Evolutionary conservation across 2,888 invertebrate genomes (phyloP).

Genomic region (Drosophila ochracea): DNA sequence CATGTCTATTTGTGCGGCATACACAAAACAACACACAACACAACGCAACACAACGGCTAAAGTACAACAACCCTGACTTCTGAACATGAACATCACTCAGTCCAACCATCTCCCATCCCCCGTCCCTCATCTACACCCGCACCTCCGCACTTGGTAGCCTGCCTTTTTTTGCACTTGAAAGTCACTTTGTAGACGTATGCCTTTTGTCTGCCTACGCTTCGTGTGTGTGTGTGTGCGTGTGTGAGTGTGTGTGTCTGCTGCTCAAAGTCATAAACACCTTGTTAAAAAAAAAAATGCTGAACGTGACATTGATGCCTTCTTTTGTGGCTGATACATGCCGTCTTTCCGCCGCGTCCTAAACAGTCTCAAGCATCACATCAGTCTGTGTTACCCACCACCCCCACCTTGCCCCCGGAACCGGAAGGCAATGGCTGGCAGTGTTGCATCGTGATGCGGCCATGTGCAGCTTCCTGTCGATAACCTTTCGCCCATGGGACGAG

Average conservation of each 20-base stretch:
- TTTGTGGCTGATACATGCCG: conserved; percentile 52
- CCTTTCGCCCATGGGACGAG: conserved; percentile 46
- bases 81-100: conserved; percentile 50
- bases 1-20: conserved; percentile 56
- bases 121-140: neutral
- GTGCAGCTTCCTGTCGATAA: conserved; percentile 75
- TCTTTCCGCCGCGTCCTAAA: conserved; percentile 28
- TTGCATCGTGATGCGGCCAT: conserved; percentile 54
- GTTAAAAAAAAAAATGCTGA: conserved; percentile 65
- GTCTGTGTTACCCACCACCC: neutral
- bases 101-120: neutral
- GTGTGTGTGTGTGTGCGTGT: conserved; percentile 17
- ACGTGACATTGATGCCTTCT: conserved; percentile 83
- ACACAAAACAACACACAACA: conserved; percentile 46
- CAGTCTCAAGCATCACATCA: conserved; percentile 67
- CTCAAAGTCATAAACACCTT: conserved; percentile 77
- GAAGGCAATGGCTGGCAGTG: conserved; percentile 50
- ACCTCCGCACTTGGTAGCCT: conserved; percentile 15
- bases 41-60: conserved; percentile 40
- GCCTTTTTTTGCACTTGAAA: conserved; percentile 56
- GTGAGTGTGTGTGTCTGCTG: conserved; percentile 31
- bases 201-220: conserved; percentile 70
- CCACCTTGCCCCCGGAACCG: conserved; percentile 22
- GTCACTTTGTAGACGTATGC: conserved; percentile 61
- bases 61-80: conserved; percentile 65